A percentile compares a stretch with the other conserved stretches of the same genome.
Conservation (phyloP, 2,888 invertebrate species). For the Dolomedes plantarius region DNA sequence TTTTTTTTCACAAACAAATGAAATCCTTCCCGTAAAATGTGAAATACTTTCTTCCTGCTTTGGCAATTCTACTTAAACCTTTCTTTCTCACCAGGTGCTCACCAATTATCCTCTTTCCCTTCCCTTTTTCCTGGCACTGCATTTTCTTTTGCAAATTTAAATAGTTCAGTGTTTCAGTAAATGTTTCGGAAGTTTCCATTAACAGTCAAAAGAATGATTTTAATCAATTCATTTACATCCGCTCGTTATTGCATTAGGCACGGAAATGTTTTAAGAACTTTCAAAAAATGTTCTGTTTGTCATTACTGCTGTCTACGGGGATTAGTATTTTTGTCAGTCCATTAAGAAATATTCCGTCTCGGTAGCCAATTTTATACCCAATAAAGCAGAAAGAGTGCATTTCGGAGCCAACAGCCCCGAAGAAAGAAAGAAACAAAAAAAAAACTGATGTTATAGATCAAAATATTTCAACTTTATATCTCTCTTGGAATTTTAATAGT, state of each 20-base stretch:
- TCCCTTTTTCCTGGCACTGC: not conserved
- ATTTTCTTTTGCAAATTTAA: slow-evolving; percentile 20
- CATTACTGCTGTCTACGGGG: not conserved
- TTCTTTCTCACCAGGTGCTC: slow-evolving; percentile 20
- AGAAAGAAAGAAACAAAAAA: too few relatives aligned
- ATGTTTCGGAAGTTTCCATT: not conserved
- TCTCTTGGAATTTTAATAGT: too few relatives aligned
- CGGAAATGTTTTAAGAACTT: not conserved
- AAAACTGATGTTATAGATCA: too few relatives aligned
- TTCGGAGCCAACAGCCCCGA: too few relatives aligned
- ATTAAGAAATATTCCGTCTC: not conserved
- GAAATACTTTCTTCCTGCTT: slow-evolving; percentile 11
- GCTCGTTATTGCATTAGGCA: slow-evolving; percentile 23
- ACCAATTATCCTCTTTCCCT: slow-evolving; percentile 12
- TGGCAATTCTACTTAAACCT: not conserved
- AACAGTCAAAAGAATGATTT: slow-evolving; percentile 17
- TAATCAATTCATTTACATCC: slow-evolving; percentile 35
- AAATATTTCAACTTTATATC: too few relatives aligned
- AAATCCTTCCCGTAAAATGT: slow-evolving; percentile 18
- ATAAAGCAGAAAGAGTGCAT: too few relatives aligned
- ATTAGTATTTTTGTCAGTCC: slow-evolving; percentile 1
- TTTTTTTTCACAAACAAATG: slow-evolving; percentile 15
- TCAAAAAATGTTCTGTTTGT: not conserved
- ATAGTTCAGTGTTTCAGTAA: slow-evolving; percentile 21
- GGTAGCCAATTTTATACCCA: too few relatives aligned